Evolutionary conservation across 1,140 invertebrate genomes (phyloP), one percentile per base, ranked within the genome.

Genomic region (Batillaria attramentaria): DNA sequence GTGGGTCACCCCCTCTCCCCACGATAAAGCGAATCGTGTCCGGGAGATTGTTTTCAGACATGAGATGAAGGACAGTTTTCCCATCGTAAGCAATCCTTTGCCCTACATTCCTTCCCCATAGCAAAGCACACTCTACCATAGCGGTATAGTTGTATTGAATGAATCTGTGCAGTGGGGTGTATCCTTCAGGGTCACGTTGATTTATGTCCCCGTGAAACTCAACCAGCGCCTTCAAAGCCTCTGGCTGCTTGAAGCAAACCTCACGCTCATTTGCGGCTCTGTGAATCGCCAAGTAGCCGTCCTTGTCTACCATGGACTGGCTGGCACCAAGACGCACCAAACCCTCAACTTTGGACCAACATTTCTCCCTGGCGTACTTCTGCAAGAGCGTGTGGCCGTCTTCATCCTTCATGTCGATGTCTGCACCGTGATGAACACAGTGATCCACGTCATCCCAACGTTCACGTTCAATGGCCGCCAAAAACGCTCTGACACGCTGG

Each of bases 401-500:
- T 13, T 66, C 65, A 4, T 66, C 65, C 33, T 35, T 1, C 33
- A 66, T 66, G 65, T 66, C 39, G 65, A 66, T 66, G 65, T 66
- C 65, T 37, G 65, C 65, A 3, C 57, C 57, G 33, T 28, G 57
- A 62, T 1, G 57, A 28, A 28, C 24, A 31, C 57, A 62, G 57
- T 2, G 31, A 66, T 66, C 65, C 65, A 66, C 65, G 33, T 37
- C 65, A 37, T 66, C 65, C 65, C 65, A 66, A 31, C 35, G 33
- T 31, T 66, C 33, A 2, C 2, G 65, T 37, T 66, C 65, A 66
- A 66, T 66, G 57, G 57, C 57, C 2, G n/a, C 57, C 57, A 62
- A 31, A 62, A 62, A 62, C n/a, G 57, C 57, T 31, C 35, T 33
- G 65, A 37, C 65, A 66, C 65, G 65, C 35, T 3, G 10, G 10